A percentile compares a stretch with the other conserved stretches of the same genome.
These are phyloP conservation scores for Epinotia brunnichana DNA, from an alignment of 2,888 invertebrate genomes.

Conservation along the genomic window DNA sequence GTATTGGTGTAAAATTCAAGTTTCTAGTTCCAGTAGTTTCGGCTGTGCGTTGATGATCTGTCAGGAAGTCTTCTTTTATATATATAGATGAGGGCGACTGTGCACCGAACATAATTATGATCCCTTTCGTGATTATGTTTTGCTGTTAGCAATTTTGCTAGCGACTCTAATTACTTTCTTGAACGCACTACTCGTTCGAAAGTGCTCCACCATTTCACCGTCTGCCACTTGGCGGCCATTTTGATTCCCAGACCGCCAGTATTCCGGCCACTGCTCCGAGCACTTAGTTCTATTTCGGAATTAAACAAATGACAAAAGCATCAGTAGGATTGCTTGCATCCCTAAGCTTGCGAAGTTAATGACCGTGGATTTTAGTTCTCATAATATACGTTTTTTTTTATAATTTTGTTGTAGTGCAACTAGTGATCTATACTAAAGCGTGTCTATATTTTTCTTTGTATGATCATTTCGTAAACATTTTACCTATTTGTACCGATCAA, in stretches of 20 bases:
- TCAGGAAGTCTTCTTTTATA: too few relatives aligned
- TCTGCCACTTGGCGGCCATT: slow-evolving; percentile 3
- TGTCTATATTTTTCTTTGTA: too few relatives aligned
- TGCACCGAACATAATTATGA: too few relatives aligned
- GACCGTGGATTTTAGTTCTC: background rate
- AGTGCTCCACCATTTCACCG: slow-evolving; percentile 10
- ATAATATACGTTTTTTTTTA: background rate
- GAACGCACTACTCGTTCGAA: background rate
- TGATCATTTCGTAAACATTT: too few relatives aligned
- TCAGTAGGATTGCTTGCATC: background rate
- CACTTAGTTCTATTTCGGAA: slow-evolving; percentile 4
- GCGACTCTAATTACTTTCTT: background rate
- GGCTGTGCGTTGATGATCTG: too few relatives aligned
- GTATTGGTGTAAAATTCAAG: too few relatives aligned
- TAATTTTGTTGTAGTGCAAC: too few relatives aligned
- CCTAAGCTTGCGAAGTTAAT: background rate
- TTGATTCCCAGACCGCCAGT: slow-evolving; percentile 8
- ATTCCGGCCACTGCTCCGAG: slow-evolving; percentile 10
- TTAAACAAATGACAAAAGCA: slow-evolving; percentile 13
- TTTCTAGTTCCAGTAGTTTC: too few relatives aligned
- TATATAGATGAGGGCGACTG: too few relatives aligned
- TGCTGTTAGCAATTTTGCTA: background rate
- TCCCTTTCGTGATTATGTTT: too few relatives aligned
- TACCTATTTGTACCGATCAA: too few relatives aligned
- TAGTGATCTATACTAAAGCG: too few relatives aligned